Percentiles rank a stretch among this genome's conserved stretches.
Conservation (phyloP, 2,888 invertebrate species). For the Sinopyrophorus schimmeli region DNA sequence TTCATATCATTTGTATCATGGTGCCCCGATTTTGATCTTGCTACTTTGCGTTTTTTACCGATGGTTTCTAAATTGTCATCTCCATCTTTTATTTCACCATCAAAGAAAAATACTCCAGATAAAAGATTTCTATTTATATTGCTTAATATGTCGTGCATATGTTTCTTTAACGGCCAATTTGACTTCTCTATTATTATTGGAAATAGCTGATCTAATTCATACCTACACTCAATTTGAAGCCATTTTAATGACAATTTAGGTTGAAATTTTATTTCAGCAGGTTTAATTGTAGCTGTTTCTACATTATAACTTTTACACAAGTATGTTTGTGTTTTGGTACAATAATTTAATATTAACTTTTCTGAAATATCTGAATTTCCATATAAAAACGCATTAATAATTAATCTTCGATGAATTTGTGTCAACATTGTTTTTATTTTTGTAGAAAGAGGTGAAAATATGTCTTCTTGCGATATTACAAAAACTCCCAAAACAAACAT, state of each 20-base stretch:
- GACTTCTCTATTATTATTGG: slow-evolving; percentile 66
- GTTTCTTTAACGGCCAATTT: slow-evolving; percentile 68
- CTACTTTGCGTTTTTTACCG: slow-evolving; percentile 62
- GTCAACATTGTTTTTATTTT: slow-evolving; percentile 64
- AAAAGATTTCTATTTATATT: slow-evolving; percentile 63
- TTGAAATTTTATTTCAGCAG: slow-evolving; percentile 78
- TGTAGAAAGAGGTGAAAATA: slow-evolving; percentile 61
- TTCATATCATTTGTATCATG: slow-evolving; percentile 56
- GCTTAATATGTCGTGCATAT: slow-evolving; percentile 67
- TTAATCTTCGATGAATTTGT: slow-evolving; percentile 61
- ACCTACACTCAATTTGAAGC: slow-evolving; percentile 75
- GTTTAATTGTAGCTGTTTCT: slow-evolving; percentile 60
- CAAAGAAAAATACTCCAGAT: slow-evolving; percentile 71
- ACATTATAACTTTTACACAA: slow-evolving; percentile 70
- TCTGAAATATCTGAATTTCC: slow-evolving; percentile 64
- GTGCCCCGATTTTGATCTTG: slow-evolving; percentile 54
- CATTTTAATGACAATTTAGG: slow-evolving; percentile 68
- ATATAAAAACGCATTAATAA: slow-evolving; percentile 62
- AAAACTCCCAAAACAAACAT: slow-evolving; percentile 85
- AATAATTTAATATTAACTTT: slow-evolving; percentile 67
- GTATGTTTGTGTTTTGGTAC: slow-evolving; percentile 58
- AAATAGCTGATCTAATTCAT: slow-evolving; percentile 76
- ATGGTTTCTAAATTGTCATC: slow-evolving; percentile 67
- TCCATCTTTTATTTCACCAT: slow-evolving; percentile 69
- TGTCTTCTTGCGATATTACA: slow-evolving; percentile 68